Base-by-base conservation (phyloP, 2,113 vertebrate genomes). In the Emydocephalus ijimae region DNA sequence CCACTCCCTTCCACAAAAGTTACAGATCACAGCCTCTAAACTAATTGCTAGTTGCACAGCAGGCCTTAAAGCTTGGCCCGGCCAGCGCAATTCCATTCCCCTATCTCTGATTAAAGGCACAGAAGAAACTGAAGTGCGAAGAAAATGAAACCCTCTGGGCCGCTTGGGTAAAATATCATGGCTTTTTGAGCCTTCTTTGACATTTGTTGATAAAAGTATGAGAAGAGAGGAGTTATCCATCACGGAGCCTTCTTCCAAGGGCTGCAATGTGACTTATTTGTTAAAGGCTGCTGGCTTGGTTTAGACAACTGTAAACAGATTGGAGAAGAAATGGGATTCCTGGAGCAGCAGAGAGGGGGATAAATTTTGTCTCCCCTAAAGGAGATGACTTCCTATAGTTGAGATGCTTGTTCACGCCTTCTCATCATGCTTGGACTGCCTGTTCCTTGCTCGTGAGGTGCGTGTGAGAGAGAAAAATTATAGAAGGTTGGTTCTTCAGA, bases 91-190 rank as follows among this genome's bases (percentile, higher is more conserved):
- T 98, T 98, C 98, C 97, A 98, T 98, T 98, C 96, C 96, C 97
- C 93, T 87, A 92, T 98, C 98, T 98, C 97, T 98, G 98, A 98
- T 98, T 98, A 98, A 97, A 98, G 98, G 98, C 97, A 95, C 96
- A 96, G 97, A 97, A 97, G 97, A 97, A 96, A 98, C 97, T 98
- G 97, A 98, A 96, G 97, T 95, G 98, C 94, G 97, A 97, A 97
- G 96, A 96, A 97, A 98, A 97, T 98, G 97, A 98, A 98, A 98
- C 97, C 97, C 96, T 96, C 96, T 96, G 96, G 98, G 97, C 97
- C 94, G 97, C 97, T 98, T 97, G 97, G 98, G 97, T 97, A 96
- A 98, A 97, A 97, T 97, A 98, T 98, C 98, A 98, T 98, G 97
- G 97, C 98, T 97, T 97, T 97, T 94, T 92, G 94, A 96, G 95